Evolutionary conservation across 2,797 vertebrate species (phyloP).

Genomic region (Enteromius radiatus): DNA sequence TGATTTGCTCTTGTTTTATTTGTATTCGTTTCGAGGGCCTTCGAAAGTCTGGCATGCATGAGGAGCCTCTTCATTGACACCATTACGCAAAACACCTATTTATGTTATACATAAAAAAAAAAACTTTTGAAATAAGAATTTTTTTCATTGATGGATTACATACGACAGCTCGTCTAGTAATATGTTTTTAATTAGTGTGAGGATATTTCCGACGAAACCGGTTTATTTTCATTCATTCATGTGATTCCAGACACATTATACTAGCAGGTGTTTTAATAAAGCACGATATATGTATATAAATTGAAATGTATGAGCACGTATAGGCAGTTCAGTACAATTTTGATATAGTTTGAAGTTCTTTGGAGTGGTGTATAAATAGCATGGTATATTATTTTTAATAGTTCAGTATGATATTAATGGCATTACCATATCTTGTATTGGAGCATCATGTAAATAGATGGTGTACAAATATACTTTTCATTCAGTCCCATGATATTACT

Average conservation of each 20-base stretch:
- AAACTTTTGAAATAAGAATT: not conserved
- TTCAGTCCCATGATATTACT: not conserved
- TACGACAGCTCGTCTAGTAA: not conserved
- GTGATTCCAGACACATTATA: not conserved
- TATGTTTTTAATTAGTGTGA: not conserved
- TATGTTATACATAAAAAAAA: no score
- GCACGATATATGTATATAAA: not conserved
- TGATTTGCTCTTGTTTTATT: not conserved
- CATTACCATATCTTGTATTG: not conserved
- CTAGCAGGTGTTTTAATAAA: not conserved
- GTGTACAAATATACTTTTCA: not conserved
- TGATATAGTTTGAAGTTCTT: not conserved
- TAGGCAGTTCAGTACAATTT: not conserved
- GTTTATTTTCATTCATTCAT: not conserved
- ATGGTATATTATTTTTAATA: not conserved
- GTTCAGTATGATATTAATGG: not conserved
- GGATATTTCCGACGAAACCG: not conserved
- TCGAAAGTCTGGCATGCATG: not conserved
- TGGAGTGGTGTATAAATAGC: not conserved
- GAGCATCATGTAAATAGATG: not conserved
- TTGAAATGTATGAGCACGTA: not conserved
- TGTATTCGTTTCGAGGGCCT: slow-evolving; percentile 18
- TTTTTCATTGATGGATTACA: not conserved
- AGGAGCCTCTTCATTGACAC: not conserved
- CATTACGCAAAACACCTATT: not conserved